phyloP scores from a whole-genome alignment of 2,888 invertebrate species.

The Coenonympha glycerion region DNA sequence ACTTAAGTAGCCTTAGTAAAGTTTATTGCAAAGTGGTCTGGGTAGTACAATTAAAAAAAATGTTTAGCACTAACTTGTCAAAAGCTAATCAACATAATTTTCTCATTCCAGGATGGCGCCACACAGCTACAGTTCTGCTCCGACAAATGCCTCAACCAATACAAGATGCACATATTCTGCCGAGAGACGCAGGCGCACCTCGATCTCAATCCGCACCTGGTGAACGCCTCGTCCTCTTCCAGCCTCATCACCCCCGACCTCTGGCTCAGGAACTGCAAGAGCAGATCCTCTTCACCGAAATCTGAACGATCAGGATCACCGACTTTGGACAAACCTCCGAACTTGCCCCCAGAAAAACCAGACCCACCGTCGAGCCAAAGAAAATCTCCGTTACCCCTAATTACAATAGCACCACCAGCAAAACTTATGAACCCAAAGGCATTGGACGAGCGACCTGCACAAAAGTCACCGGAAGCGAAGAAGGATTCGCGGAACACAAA shows the following conservation, averaged over 20 bases:
- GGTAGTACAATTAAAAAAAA: no score
- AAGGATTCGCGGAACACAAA: constrained; percentile 57
- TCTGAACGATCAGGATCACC: constrained; percentile 76
- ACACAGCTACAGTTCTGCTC: constrained; percentile 93
- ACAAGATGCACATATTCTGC: constrained; percentile 98
- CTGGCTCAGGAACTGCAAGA: constrained; percentile 89
- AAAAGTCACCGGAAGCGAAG: constrained; percentile 64
- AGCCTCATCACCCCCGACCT: constrained; percentile 91
- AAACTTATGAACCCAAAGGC: constrained; percentile 76
- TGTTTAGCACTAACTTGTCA: no score
- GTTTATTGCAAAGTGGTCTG: no score
- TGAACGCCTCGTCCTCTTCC: constrained; percentile 62
- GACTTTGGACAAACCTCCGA: constrained; percentile 53
- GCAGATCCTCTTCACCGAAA: constrained; percentile 77
- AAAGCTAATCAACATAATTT: constrained; percentile 3
- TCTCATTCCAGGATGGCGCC: constrained; percentile 84
- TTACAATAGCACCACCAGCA: constrained; percentile 80
- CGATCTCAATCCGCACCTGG: constrained; percentile 87
- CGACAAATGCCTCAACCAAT: constrained; percentile 95
- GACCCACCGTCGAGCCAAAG: constrained; percentile 44
- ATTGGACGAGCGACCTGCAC: constrained; percentile 52
- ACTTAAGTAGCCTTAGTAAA: no score
- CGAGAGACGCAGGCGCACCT: constrained; percentile 94
- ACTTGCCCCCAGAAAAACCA: constrained; percentile 42
- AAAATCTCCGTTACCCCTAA: constrained; percentile 77